phyloP scores from a whole-genome alignment of 2,888 invertebrate species.

The Phaonia tiefii region DNA sequence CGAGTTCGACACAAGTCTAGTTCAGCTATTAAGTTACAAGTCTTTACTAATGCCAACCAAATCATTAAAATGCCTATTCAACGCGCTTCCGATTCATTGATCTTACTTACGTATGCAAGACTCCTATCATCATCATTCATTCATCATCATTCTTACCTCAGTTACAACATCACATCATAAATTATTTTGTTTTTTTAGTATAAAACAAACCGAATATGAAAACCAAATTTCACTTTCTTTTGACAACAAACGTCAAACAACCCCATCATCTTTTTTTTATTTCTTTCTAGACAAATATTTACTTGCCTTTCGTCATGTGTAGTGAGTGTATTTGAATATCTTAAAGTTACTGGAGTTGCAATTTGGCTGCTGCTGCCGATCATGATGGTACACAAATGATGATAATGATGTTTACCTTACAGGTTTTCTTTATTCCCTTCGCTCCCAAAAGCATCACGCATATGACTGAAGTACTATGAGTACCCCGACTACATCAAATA shows the following conservation, averaged over 20 bases:
- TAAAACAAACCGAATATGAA: constrained; percentile 13
- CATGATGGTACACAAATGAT: neutral
- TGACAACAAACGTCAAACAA: constrained; percentile 5
- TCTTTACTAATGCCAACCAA: too few species aligned
- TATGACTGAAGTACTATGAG: too few species aligned
- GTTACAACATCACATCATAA: constrained; percentile 41
- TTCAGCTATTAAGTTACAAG: too few species aligned
- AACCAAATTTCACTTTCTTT: constrained; percentile 55
- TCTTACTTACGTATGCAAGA: too few species aligned
- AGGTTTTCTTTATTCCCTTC: constrained; percentile 15
- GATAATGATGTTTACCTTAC: constrained; percentile 31
- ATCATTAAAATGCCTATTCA: too few species aligned
- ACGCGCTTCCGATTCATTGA: too few species aligned
- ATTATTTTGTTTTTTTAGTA: constrained; percentile 22
- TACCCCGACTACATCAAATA: neutral
- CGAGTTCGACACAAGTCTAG: too few species aligned
- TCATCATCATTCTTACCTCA: constrained; percentile 46
- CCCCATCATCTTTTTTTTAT: constrained; percentile 16
- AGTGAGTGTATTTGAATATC: constrained; percentile 30
- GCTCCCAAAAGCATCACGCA: neutral
- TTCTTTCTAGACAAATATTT: constrained; percentile 13
- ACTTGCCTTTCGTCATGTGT: neutral
- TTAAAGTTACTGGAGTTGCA: constrained; percentile 37
- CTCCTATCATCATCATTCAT: too few species aligned
- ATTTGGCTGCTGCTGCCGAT: constrained; percentile 14